Conservation (phyloP, 2,888 invertebrate genomes). For the Drosophila gaucha region DNA sequence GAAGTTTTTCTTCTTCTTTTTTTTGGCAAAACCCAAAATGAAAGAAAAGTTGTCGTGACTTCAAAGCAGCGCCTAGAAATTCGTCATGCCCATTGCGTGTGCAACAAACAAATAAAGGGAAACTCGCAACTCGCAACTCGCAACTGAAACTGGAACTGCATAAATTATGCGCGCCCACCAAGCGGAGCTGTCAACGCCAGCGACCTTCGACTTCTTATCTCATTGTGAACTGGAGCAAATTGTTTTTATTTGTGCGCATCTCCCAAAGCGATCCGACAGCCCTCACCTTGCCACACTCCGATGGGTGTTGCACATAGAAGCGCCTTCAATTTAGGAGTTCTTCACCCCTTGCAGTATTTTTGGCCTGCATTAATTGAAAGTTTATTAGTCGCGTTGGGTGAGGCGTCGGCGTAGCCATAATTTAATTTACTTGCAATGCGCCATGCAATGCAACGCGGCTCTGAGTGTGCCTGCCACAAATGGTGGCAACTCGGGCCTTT, state of each 20-base stretch:
- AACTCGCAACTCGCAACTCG: conserved; percentile 25
- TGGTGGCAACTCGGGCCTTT: conserved; percentile 37
- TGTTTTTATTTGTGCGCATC: conserved; percentile 52
- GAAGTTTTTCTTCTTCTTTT: conserved; percentile 19
- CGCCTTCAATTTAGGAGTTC: conserved; percentile 47
- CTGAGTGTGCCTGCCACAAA: conserved; percentile 14
- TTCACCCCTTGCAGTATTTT: conserved; percentile 47
- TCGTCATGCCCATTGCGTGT: conserved; percentile 68
- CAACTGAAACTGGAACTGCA: conserved; percentile 51
- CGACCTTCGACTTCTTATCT: conserved; percentile 32
- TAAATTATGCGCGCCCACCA: conserved; percentile 68
- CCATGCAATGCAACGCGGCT: conserved; percentile 24
- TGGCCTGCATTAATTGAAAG: conserved; percentile 74
- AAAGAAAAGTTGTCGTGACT: conserved; percentile 40
- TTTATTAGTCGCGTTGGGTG: conserved; percentile 64
- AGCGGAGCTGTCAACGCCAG: conserved; percentile 69
- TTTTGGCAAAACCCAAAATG: conserved; percentile 3
- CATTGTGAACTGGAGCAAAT: conserved; percentile 73
- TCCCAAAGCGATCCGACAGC: conserved; percentile 23
- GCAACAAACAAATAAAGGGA: conserved; percentile 43
- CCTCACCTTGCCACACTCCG: conserved; percentile 55
- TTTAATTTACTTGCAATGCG: conserved; percentile 71
- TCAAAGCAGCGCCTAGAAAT: conserved; percentile 70
- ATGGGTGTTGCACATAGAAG: conserved; percentile 35
- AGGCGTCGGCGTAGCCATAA: conserved; percentile 57